Conservation (phyloP, 1,140 invertebrate species). For the Cotesia glomerata region DNA sequence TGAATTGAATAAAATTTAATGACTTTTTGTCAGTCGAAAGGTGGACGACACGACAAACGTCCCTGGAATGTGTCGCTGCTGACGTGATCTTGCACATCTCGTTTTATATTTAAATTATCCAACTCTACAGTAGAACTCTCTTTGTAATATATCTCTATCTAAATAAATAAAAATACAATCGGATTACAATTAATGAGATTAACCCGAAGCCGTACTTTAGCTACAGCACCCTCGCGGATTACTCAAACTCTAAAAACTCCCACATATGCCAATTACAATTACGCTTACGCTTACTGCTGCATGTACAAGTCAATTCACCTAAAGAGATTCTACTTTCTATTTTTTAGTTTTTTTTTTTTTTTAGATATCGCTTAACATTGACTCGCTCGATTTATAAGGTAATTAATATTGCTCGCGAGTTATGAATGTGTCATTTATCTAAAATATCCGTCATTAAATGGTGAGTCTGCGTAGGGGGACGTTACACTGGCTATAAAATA, state of each 20-base stretch:
- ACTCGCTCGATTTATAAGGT: too few relatives aligned
- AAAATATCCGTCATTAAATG: too few relatives aligned
- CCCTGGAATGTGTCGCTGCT: slow-evolving; percentile 31
- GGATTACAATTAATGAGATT: neutral
- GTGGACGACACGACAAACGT: slow-evolving; percentile 33
- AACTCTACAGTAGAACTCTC: neutral
- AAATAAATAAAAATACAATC: neutral
- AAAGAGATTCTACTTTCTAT: too few relatives aligned
- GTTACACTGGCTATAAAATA: neutral
- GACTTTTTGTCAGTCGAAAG: slow-evolving; percentile 24
- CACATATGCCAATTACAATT: too few relatives aligned
- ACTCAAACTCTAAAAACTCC: neutral
- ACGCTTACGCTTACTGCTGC: too few relatives aligned
- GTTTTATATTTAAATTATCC: neutral
- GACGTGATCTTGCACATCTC: neutral
- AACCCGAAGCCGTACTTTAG: neutral
- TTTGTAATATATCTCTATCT: too few relatives aligned
- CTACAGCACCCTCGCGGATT: neutral
- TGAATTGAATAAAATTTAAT: neutral
- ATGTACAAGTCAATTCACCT: too few relatives aligned
- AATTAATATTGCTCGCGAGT: too few relatives aligned
- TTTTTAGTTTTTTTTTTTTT: too few relatives aligned
- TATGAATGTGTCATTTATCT: too few relatives aligned
- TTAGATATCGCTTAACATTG: too few relatives aligned
- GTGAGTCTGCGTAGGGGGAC: neutral